These are phyloP conservation scores for Hypercompe scribonia DNA, from an alignment of 2,888 invertebrate genomes.

Conservation along the genomic window DNA sequence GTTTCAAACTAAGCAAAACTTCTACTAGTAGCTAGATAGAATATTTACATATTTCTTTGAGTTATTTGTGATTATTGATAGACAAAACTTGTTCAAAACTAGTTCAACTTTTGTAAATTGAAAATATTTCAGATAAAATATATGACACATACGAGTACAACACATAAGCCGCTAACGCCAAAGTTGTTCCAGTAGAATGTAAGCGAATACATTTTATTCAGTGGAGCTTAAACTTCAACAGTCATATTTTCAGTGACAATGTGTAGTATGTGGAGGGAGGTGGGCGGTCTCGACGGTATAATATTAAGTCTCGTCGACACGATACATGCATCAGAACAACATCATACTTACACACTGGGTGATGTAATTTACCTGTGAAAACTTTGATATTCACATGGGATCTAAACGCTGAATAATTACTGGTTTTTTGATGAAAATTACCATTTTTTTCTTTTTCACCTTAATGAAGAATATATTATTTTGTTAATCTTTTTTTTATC, in stretches of 20 bases:
- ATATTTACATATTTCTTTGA: too few species aligned
- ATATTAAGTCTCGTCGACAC: slow-evolving; percentile 53
- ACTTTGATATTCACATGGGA: slow-evolving; percentile 32
- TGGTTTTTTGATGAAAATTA: slow-evolving; percentile 15
- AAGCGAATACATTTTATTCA: slow-evolving; percentile 23
- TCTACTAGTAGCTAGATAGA: too few species aligned
- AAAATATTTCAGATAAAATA: not conserved
- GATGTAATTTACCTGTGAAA: slow-evolving; percentile 30
- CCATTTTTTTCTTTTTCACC: not conserved
- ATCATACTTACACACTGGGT: slow-evolving; percentile 28
- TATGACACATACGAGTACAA: not conserved
- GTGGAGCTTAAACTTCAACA: slow-evolving; percentile 27
- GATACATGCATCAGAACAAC: slow-evolving; percentile 53
- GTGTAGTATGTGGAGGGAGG: slow-evolving; percentile 35
- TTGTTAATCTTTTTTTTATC: not conserved
- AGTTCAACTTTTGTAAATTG: not conserved
- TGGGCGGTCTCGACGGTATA: slow-evolving; percentile 52
- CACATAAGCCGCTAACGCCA: not conserved
- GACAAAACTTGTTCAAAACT: not conserved
- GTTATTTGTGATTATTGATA: not conserved
- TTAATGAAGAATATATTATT: not conserved
- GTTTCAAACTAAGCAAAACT: too few species aligned
- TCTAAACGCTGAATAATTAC: slow-evolving; percentile 20
- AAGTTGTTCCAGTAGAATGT: not conserved
- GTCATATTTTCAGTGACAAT: slow-evolving; percentile 48